A percentile compares a stretch with the other conserved stretches of the same genome.
phyloP scores from a whole-genome alignment of 2,113 vertebrate genomes.

The Sterrhoptilus dennistouni region DNA sequence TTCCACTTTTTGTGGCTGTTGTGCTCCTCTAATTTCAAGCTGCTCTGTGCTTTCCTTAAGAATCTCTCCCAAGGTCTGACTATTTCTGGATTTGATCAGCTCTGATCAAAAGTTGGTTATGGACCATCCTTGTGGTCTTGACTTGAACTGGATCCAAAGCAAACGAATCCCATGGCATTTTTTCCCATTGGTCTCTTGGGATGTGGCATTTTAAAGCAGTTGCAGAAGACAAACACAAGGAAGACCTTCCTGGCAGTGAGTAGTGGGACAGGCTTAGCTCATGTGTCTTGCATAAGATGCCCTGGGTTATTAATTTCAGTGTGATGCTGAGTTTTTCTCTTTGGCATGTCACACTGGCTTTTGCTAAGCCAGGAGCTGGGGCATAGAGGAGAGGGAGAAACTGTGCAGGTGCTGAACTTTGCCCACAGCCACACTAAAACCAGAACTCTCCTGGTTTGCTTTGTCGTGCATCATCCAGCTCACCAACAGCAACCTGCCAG shows the following conservation, averaged over 20 bases:
- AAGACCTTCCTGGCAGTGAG: neutral
- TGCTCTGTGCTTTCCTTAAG: neutral
- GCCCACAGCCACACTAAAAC: neutral
- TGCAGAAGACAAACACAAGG: neutral
- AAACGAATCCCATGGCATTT: neutral
- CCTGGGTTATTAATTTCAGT: neutral
- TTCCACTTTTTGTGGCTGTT: neutral
- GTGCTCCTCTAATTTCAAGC: neutral
- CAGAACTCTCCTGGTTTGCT: neutral
- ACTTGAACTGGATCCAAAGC: neutral
- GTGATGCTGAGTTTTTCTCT: neutral
- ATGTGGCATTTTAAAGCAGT: neutral
- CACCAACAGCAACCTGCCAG: neutral
- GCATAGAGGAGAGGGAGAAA: neutral
- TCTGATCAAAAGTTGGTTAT: constrained; percentile 17
- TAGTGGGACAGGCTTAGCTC: neutral
- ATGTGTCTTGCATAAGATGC: neutral
- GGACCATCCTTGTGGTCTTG: neutral
- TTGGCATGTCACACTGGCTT: neutral
- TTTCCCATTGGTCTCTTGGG: neutral
- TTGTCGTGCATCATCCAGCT: neutral
- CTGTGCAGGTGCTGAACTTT: neutral
- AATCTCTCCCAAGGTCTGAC: neutral
- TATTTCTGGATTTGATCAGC: constrained; percentile 1
- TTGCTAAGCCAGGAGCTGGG: neutral